These are phyloP conservation scores for Todus mexicanus DNA, from an alignment of 2,797 vertebrate species.

Conservation along the genomic window DNA sequence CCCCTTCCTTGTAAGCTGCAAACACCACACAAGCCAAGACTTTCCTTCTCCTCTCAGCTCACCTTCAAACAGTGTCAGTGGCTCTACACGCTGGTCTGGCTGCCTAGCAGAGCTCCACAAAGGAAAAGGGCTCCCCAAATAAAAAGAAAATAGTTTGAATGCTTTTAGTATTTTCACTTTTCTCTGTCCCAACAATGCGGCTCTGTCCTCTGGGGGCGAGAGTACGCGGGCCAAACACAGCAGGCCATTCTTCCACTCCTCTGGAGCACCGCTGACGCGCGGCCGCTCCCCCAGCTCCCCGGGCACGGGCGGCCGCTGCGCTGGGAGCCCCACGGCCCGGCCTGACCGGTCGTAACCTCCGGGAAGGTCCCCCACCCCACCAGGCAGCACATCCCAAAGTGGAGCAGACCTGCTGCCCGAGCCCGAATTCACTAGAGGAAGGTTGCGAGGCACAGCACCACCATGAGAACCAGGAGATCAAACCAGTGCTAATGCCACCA, in stretches of 20 bases:
- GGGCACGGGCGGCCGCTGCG: not conserved
- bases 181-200: constrained; percentile 52
- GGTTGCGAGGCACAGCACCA: not conserved
- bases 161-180: constrained; percentile 34
- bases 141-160: constrained; percentile 46
- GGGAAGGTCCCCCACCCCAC: not conserved
- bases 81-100: not conserved
- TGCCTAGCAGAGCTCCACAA: not conserved
- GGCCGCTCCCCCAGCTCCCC: not conserved
- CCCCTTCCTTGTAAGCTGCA: not conserved
- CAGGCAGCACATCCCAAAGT: not conserved
- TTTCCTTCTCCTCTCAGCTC: not conserved
- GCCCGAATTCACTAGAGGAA: not conserved
- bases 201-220: constrained; percentile 25
- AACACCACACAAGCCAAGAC: not conserved
- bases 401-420: not conserved
- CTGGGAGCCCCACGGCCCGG: not conserved
- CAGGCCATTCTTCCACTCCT: not conserved
- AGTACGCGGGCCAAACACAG: not conserved
- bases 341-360: not conserved
- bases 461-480: not conserved
- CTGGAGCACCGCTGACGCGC: not conserved
- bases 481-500: not conserved
- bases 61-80: not conserved
- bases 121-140: not conserved